Evolutionary conservation across 2,888 invertebrate genomes (phyloP).

Genomic region (Pristionchus fissidentatus): DNA sequence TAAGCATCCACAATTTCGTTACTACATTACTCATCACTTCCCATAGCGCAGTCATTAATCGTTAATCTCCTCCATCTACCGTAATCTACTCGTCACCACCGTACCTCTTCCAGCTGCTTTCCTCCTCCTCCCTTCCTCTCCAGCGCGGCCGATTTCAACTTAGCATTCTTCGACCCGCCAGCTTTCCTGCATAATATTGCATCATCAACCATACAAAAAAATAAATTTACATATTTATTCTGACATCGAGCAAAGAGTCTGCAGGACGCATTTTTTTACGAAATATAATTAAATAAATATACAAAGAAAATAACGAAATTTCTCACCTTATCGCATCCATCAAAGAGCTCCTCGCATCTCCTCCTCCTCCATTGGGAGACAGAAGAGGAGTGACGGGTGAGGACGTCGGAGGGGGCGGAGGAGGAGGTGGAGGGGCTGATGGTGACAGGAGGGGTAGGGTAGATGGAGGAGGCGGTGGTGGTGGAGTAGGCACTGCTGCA

Average conservation of each 20-base stretch:
- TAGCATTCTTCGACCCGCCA: conserved; percentile 60
- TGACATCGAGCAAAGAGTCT: neutral
- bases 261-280: neutral
- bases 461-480: conserved; percentile 49
- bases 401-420: conserved; percentile 50
- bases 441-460: conserved; percentile 36
- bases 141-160: conserved; percentile 51
- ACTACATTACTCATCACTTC: neutral
- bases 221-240: too few relatives aligned
- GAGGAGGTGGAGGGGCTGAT: conserved; percentile 48
- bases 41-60: too few relatives aligned
- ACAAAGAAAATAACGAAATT: neutral
- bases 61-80: neutral
- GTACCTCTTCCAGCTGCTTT: conserved; percentile 18
- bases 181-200: conserved; percentile 47
- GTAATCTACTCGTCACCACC: neutral
- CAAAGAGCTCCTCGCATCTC: conserved; percentile 33
- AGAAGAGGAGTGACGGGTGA: neutral
- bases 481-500: conserved; percentile 43
- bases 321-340: conserved; percentile 42
- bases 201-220: neutral
- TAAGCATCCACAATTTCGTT: neutral
- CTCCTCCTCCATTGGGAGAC: conserved; percentile 26
- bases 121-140: conserved; percentile 24
- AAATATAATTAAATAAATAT: neutral